Percentiles rank a stretch among this genome's conserved stretches.
These are phyloP conservation scores for Prietella phreatophila DNA, from an alignment of 2,113 vertebrate species.

Conservation along the genomic window DNA sequence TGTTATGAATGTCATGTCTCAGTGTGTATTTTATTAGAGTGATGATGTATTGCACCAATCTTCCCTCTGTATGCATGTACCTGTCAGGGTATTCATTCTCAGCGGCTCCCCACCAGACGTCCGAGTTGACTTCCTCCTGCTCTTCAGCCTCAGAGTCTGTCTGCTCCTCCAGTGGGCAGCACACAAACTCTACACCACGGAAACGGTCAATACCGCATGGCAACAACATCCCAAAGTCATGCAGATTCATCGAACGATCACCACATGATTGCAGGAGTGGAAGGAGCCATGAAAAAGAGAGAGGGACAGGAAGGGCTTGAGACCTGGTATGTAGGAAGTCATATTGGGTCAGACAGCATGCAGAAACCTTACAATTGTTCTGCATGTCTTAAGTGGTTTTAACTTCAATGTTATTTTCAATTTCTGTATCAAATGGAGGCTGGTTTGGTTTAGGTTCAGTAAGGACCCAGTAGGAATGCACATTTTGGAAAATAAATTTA, in stretches of 20 bases:
- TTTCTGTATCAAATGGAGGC: neutral
- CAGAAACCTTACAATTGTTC: neutral
- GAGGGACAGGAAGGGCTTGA: neutral
- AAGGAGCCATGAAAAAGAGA: neutral
- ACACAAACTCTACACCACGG: constrained; percentile 96
- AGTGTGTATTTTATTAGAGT: neutral
- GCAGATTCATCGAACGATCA: constrained; percentile 93
- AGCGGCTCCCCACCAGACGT: constrained; percentile 96
- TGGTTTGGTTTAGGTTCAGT: neutral
- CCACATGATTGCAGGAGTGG: constrained; percentile 80
- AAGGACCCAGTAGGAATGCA: neutral
- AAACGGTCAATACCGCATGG: constrained; percentile 95
- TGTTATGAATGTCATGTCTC: constrained; percentile 40
- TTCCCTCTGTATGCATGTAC: constrained; percentile 26
- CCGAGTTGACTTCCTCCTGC: constrained; percentile 87
- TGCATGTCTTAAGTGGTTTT: neutral
- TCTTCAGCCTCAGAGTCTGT: constrained; percentile 79
- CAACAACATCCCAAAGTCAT: constrained; percentile 94
- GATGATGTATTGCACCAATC: constrained; percentile 25
- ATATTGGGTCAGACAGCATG: neutral
- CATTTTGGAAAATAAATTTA: neutral
- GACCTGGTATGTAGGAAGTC: constrained; percentile 31
- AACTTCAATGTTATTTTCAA: too few relatives aligned
- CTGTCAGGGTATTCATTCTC: constrained; percentile 89
- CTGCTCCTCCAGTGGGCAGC: constrained; percentile 85